phyloP scores from a whole-genome alignment of 2,888 invertebrate species.

The Stictocephala bisonia region DNA sequence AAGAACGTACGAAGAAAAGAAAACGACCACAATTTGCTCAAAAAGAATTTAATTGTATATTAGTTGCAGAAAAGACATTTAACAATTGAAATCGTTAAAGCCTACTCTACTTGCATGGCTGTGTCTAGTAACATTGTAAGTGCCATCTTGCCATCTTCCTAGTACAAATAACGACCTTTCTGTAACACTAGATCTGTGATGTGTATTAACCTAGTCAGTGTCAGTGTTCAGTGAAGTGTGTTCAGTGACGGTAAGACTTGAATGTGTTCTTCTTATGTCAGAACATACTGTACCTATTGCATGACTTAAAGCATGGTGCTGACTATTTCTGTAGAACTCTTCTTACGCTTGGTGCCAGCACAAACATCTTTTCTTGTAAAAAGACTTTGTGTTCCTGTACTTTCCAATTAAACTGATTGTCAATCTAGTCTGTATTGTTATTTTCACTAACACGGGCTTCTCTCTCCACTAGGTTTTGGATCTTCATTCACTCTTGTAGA shows the following conservation, averaged over 20 bases:
- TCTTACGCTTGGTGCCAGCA: conserved; percentile 18
- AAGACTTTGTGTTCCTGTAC: conserved; percentile 39
- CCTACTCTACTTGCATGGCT: conserved; percentile 34
- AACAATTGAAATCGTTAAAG: no score
- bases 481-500: conserved; percentile 25
- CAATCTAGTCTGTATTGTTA: conserved; percentile 14
- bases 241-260: conserved; percentile 4
- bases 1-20: no score
- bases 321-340: conserved; percentile 1
- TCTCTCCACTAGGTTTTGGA: background rate
- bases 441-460: conserved; percentile 33
- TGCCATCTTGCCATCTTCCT: conserved; percentile 29
- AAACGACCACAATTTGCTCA: no score
- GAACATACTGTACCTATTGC: background rate
- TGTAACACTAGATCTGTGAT: conserved; percentile 19
- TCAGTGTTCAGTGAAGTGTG: background rate
- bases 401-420: conserved; percentile 33
- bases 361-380: conserved; percentile 36
- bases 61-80: no score
- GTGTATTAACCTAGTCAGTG: conserved; percentile 42
- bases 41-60: no score
- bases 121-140: conserved; percentile 28
- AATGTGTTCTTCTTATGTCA: no score
- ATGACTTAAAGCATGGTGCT: background rate
- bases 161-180: conserved; percentile 25